Evolutionary conservation across 2,797 vertebrate species (phyloP).

Genomic region (Acanthopagrus latus): DNA sequence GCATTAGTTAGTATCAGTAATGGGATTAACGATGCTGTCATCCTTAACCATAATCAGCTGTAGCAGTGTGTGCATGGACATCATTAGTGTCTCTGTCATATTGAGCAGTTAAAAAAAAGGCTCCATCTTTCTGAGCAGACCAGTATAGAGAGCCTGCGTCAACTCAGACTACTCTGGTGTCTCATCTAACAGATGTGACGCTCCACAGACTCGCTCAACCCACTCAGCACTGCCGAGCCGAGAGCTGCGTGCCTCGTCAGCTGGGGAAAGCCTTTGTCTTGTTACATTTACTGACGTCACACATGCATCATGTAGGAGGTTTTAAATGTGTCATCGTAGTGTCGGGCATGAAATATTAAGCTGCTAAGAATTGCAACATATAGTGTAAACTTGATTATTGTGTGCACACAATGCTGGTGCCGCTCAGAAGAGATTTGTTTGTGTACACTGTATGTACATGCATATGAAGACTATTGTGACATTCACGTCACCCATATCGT

Average conservation of each 20-base stretch:
- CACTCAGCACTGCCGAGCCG: constrained; percentile 60
- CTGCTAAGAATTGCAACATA: constrained; percentile 11
- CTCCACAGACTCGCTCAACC: constrained; percentile 59
- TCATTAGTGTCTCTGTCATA: constrained; percentile 37
- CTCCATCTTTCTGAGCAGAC: constrained; percentile 36
- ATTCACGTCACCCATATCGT: background rate
- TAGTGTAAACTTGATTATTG: background rate
- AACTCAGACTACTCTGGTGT: constrained; percentile 48
- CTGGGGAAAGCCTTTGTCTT: constrained; percentile 66
- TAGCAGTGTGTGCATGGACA: constrained; percentile 32
- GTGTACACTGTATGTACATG: background rate
- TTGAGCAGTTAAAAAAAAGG: constrained; percentile 16
- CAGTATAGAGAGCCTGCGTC: constrained; percentile 59
- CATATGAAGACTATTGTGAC: background rate
- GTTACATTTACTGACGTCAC: constrained; percentile 63
- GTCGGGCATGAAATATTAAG: constrained; percentile 56
- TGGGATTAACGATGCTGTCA: background rate
- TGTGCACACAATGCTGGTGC: background rate
- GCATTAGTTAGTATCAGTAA: background rate
- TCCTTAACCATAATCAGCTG: constrained; percentile 1
- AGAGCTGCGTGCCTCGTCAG: constrained; percentile 49
- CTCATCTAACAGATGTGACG: constrained; percentile 71
- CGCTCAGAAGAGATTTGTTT: background rate
- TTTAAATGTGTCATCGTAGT: constrained; percentile 57
- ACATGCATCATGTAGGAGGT: constrained; percentile 56